Base-by-base conservation (phyloP, 2,113 vertebrate genomes). In the Pithys albifrons region DNA sequence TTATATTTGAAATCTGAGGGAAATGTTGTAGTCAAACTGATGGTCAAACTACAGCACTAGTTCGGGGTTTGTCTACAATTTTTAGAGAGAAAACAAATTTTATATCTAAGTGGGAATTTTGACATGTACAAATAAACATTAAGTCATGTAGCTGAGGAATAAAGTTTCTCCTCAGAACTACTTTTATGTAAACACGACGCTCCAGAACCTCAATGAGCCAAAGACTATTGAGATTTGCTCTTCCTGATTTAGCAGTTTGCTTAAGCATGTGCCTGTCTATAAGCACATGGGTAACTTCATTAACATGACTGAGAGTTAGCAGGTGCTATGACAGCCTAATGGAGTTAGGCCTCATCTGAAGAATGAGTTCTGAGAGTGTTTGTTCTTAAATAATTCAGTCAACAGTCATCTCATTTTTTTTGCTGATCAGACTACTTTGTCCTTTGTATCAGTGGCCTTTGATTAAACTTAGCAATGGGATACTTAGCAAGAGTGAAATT, bases 211-310 rank as follows among this genome's bases (percentile, higher is more conserved):
- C 3, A 1, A 43, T 83, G 73, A 87, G 54, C 57, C 71, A 70
- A 87, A 89, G 94, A 55, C 71, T 93, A 58, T 82, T 72, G 88
- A 82, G 87, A 55, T 78, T 94, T 94, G 67, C 82, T 90, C 29
- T 94, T 75, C 48, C 59, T 85, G 79, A 82, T 94, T 96, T 90
- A 92, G 85, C 95, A 94, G 95, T 95, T 94, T 96, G 91, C 78
- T 96, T 96, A 95, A 93, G 90, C 9, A 0, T 93, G 71, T 73
- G 87, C 78, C 74, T 95, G 95, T 88, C 93, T 82, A 48, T 82
- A 91, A 96, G 91, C 62, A 79, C 86, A 91, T 70, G 73, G 93
- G 93, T 96, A 96, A 94, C 93, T 95, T 96, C 87, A 93, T 95
- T 95, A 96, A 91, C 70, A 85, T 88, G 74, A 91, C 67, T 91